Base-by-base conservation (phyloP, 1,140 invertebrate species). In the Tribolium castaneum region DNA sequence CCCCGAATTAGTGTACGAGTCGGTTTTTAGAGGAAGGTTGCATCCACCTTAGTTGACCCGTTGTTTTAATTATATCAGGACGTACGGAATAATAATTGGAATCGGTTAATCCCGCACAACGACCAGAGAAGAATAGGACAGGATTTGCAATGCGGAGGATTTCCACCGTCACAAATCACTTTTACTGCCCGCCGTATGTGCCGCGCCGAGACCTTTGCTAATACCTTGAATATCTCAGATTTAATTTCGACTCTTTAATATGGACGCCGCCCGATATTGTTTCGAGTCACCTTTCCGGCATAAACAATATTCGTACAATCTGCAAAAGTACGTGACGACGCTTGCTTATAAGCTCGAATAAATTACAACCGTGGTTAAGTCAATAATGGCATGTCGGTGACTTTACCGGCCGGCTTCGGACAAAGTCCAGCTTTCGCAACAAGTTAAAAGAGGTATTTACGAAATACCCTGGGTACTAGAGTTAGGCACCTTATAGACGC, bases 141-240 rank as follows among this genome's bases (percentile, higher is more conserved):
- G 83, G 83, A 83, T 84, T 83, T 83, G 83, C 83, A 81, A 84
- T 82, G 83, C 83, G 78, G 84, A 84, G 83, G 80, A 82, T 84
- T 82, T 82, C 80, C 78, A 80, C 77, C 79, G 80, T 80, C 84
- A 85, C 84, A 85, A 85, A 85, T 85, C 84, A 85, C 84, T 84
- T 85, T 85, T 83, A 85, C 84, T 85, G 84, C 84, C 80, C 51
- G 73, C 70, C 76, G 80, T 79, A 76, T 80, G 80, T 76, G 73
- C 72, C 72, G 56, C 50, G 56, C 62, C 81, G 77, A 75, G 78
- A 79, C 81, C 80, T 82, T 81, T 76, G 77, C 80, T 83, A 83
- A 83, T 82, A 80, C 82, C 82, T 82, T 82, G 82, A 82, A 83
- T 83, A 83, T 83, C 83, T 83, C 83, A 83, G 82, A 83, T 83